phyloP scores from a whole-genome alignment of 2,797 vertebrate genomes.

The Semaprochilodus insignis region DNA sequence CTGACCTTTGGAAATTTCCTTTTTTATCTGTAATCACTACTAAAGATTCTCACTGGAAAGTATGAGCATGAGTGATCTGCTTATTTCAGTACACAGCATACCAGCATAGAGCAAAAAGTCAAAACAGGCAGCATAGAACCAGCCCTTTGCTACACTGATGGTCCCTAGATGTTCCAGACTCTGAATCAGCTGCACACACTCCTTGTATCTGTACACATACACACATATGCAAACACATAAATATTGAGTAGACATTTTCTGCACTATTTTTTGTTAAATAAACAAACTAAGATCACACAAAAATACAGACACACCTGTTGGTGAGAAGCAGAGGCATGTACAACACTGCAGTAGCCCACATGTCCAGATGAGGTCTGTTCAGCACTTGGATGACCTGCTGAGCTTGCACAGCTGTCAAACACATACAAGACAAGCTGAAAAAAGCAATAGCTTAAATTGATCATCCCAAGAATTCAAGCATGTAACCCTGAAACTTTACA shows the following conservation, averaged over 20 bases:
- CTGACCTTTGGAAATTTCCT: not conserved
- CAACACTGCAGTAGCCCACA: slow-evolving; percentile 20
- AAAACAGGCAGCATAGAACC: slow-evolving; percentile 46
- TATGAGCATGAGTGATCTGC: not conserved
- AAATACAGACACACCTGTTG: slow-evolving; percentile 26
- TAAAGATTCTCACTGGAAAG: not conserved
- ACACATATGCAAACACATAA: not conserved
- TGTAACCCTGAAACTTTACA: too few relatives aligned
- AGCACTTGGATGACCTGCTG: not conserved
- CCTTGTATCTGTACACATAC: slow-evolving; percentile 17
- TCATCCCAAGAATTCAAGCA: too few relatives aligned
- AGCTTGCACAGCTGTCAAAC: not conserved
- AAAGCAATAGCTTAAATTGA: too few relatives aligned
- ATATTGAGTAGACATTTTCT: too few relatives aligned
- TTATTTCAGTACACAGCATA: not conserved
- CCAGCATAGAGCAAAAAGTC: slow-evolving; percentile 39
- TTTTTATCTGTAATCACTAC: not conserved
- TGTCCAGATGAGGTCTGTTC: slow-evolving; percentile 17
- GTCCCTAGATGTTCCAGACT: slow-evolving; percentile 17
- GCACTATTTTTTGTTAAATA: too few relatives aligned
- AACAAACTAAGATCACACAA: not conserved
- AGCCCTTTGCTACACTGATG: slow-evolving; percentile 27
- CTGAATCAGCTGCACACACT: slow-evolving; percentile 27
- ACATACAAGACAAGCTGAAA: too few relatives aligned
- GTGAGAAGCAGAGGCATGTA: slow-evolving; percentile 37